A percentile compares a stretch with the other conserved stretches of the same genome.
Conservation (phyloP, 2,888 invertebrate species). For the Rhodophaea formosa region DNA sequence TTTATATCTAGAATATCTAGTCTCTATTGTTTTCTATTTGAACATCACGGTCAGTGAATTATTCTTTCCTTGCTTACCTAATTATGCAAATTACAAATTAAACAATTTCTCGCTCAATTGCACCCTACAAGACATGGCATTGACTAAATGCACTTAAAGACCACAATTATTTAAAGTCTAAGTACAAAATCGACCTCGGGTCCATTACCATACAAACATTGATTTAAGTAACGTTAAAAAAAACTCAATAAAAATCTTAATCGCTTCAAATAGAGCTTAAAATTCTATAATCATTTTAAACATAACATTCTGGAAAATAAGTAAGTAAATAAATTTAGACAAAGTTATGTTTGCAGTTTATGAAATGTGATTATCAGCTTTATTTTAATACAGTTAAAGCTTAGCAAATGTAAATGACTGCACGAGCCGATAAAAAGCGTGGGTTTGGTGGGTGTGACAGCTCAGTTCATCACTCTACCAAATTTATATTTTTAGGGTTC, state of each 20-base stretch:
- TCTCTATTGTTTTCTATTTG: too few species aligned
- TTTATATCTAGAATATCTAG: too few species aligned
- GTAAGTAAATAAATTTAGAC: not conserved
- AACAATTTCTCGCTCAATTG: constrained; percentile 2
- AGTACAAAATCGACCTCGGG: constrained; percentile 1
- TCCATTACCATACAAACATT: constrained; percentile 1
- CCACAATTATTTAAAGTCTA: not conserved
- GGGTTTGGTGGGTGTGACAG: not conserved
- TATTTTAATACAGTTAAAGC: not conserved
- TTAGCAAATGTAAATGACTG: not conserved
- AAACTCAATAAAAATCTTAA: not conserved
- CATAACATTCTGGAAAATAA: not conserved
- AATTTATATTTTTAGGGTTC: not conserved
- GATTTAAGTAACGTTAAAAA: not conserved
- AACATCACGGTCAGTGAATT: not conserved
- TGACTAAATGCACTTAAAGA: not conserved
- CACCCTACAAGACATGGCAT: not conserved
- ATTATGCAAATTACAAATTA: not conserved
- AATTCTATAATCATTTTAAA: not conserved
- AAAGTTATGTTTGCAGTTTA: not conserved
- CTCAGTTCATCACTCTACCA: not conserved
- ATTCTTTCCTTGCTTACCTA: not conserved
- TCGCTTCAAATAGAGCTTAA: not conserved
- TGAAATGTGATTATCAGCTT: not conserved
- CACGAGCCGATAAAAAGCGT: not conserved